A percentile compares a stretch with the other conserved stretches of the same genome.
Conservation (phyloP, 2,888 invertebrate species). For the Isoperla grammatica region DNA sequence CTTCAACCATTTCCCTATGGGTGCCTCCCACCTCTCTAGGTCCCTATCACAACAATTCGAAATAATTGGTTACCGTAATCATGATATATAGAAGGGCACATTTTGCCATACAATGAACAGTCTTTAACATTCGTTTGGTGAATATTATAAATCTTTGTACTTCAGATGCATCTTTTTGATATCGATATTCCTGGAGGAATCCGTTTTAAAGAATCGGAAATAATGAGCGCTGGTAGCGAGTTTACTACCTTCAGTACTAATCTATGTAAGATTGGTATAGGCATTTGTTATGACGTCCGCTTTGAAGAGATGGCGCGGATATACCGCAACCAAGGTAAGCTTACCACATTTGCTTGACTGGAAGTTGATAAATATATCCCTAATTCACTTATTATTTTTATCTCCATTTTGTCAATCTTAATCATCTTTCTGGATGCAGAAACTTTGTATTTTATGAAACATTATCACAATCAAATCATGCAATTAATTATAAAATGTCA, state of each 20-base stretch:
- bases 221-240: slow-evolving; percentile 66
- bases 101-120: no score
- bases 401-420: neutral
- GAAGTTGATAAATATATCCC: neutral
- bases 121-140: no score
- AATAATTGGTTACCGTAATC: no score
- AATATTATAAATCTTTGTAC: slow-evolving; percentile 30
- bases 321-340: slow-evolving; percentile 35
- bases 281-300: slow-evolving; percentile 91
- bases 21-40: no score
- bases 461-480: no score
- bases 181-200: slow-evolving; percentile 91
- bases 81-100: no score
- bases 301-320: slow-evolving; percentile 80
- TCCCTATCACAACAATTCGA: no score
- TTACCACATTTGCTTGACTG: neutral
- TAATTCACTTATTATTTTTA: no score
- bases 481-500: no score
- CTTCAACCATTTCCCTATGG: no score
- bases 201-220: slow-evolving; percentile 88
- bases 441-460: no score
- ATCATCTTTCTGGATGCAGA: neutral
- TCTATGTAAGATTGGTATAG: slow-evolving; percentile 74
- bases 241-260: slow-evolving; percentile 68
- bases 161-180: slow-evolving; percentile 88